phyloP scores from a whole-genome alignment of 2,888 invertebrate genomes.

The Coleophora flavipennella region DNA sequence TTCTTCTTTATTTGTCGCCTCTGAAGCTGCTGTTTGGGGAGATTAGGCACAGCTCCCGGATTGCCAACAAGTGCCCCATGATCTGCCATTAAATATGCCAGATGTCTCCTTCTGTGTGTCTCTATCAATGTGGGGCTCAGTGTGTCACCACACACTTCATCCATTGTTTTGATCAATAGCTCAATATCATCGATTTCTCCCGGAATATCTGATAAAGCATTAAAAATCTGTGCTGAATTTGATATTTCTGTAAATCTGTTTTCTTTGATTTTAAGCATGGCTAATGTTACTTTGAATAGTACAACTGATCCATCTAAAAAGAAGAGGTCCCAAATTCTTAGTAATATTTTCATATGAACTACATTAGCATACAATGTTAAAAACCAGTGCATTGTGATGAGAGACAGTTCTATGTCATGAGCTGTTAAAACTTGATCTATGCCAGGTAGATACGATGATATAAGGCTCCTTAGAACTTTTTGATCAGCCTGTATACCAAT shows the following conservation, averaged over 20 bases:
- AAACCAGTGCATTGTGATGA: conserved; percentile 98
- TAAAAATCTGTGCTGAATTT: conserved; percentile 98
- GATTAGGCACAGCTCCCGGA: conserved; percentile 89
- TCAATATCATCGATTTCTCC: conserved; percentile 94
- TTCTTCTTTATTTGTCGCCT: conserved; percentile 91
- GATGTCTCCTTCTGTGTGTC: conserved; percentile 90
- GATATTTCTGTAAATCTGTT: conserved; percentile 86
- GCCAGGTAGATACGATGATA: conserved; percentile 90
- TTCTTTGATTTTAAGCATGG: conserved; percentile 90
- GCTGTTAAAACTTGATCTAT: conserved; percentile 92
- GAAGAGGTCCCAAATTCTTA: conserved; percentile 96
- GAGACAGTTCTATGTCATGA: conserved; percentile 94
- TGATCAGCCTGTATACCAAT: conserved; percentile 97
- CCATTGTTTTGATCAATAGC: conserved; percentile 82
- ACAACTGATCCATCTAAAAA: conserved; percentile 96
- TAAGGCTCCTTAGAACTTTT: conserved; percentile 92
- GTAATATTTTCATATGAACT: conserved; percentile 94
- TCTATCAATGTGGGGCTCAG: conserved; percentile 89
- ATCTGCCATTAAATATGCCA: conserved; percentile 97
- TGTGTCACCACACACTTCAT: conserved; percentile 82
- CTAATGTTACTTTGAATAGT: conserved; percentile 93
- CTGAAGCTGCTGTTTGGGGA: conserved; percentile 93
- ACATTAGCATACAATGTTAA: conserved; percentile 97
- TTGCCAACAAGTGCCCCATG: conserved; percentile 94
- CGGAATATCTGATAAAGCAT: conserved; percentile 96